Conservation (phyloP, 2,888 invertebrate species). For the Leptopilina syphax region DNA sequence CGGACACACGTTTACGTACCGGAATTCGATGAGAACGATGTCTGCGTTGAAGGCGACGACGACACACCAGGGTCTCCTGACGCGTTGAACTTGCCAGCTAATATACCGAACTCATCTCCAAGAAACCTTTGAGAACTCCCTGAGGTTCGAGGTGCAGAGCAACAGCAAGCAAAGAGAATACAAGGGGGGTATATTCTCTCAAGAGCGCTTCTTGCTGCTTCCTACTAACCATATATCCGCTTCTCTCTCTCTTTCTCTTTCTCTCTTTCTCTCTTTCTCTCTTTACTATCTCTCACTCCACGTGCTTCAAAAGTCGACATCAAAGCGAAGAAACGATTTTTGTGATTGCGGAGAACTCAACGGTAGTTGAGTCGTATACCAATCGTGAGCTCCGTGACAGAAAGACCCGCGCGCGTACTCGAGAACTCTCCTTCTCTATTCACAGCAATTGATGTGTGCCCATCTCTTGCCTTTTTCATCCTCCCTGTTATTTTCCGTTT, state of each 20-base stretch:
- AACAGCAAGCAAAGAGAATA: slow-evolving; percentile 23
- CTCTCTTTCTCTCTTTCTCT: too few relatives aligned
- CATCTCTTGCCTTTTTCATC: slow-evolving; percentile 12
- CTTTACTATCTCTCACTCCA: not conserved
- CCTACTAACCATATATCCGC: slow-evolving; percentile 18
- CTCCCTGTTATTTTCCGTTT: slow-evolving; percentile 10
- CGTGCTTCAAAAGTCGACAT: slow-evolving; percentile 39
- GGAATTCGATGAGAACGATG: slow-evolving; percentile 38
- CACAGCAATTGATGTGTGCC: not conserved
- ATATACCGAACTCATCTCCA: slow-evolving; percentile 38
- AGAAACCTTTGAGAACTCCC: slow-evolving; percentile 40
- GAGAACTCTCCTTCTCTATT: slow-evolving; percentile 6
- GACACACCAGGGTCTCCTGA: slow-evolving; percentile 38
- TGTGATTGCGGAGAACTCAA: slow-evolving; percentile 46
- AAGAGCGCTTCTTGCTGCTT: slow-evolving; percentile 23
- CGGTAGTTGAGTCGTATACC: slow-evolving; percentile 41
- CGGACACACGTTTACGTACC: slow-evolving; percentile 35
- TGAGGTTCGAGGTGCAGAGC: slow-evolving; percentile 33
- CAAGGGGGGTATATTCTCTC: not conserved
- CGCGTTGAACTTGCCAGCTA: slow-evolving; percentile 30
- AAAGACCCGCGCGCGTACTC: not conserved
- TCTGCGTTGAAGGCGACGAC: slow-evolving; percentile 31
- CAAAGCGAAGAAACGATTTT: slow-evolving; percentile 47
- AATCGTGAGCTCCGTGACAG: slow-evolving; percentile 15
- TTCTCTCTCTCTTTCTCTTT: not conserved